These are phyloP conservation scores for Sebastolobus altivelis DNA, from an alignment of 2,797 vertebrate species.

Conservation along the genomic window DNA sequence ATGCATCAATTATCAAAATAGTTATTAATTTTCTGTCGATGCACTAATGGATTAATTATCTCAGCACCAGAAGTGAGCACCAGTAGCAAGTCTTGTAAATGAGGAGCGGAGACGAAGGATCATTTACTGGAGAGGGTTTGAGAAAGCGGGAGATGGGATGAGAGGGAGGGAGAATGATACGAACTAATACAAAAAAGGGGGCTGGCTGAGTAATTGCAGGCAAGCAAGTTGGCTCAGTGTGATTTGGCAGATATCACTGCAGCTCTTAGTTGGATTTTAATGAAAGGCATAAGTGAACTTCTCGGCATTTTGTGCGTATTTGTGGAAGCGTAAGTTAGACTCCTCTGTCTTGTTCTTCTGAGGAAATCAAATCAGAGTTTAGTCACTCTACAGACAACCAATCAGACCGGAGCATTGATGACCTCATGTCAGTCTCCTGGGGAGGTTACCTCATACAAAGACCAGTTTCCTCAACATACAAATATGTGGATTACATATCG, in stretches of 20 bases:
- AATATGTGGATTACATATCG: slow-evolving; percentile 65
- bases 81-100: background rate
- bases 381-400: slow-evolving; percentile 41
- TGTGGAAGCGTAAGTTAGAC: slow-evolving; percentile 11
- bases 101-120: slow-evolving; percentile 2
- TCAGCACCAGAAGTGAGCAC: background rate
- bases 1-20: background rate
- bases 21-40: background rate
- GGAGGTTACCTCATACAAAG: slow-evolving; percentile 70
- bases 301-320: slow-evolving; percentile 19
- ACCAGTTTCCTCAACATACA: slow-evolving; percentile 65
- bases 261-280: slow-evolving; percentile 59
- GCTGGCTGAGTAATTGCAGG: slow-evolving; percentile 48
- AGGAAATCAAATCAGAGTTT: slow-evolving; percentile 49
- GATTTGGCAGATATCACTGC: slow-evolving; percentile 53
- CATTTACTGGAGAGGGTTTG: slow-evolving; percentile 19
- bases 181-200: slow-evolving; percentile 26
- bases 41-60: background rate
- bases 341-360: slow-evolving; percentile 26
- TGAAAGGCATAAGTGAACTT: slow-evolving; percentile 59
- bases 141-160: slow-evolving; percentile 10
- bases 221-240: slow-evolving; percentile 37
- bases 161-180: slow-evolving; percentile 23
- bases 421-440: slow-evolving; percentile 69
- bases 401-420: slow-evolving; percentile 50